Conservation (phyloP, 2,113 vertebrate species). For the Chaetodon trifascialis region DNA sequence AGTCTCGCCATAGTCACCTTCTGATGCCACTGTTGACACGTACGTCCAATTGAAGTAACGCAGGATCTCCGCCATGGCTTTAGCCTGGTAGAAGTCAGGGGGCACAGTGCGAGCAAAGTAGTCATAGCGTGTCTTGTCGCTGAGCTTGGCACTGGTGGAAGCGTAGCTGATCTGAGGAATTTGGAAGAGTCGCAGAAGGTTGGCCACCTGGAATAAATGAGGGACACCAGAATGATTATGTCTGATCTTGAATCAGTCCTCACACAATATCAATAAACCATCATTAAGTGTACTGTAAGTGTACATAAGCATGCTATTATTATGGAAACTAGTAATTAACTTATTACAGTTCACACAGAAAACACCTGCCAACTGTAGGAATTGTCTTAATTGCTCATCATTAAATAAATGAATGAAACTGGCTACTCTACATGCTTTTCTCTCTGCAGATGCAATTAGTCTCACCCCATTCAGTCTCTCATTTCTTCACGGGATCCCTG, state of each 20-base stretch:
- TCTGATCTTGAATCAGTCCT: not conserved
- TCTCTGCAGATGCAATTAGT: conserved; percentile 57
- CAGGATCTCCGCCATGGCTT: conserved; percentile 98
- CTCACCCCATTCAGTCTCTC: conserved; percentile 42
- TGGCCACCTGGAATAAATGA: conserved; percentile 88
- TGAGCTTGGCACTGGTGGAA: conserved; percentile 98
- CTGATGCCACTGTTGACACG: conserved; percentile 95
- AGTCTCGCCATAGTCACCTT: conserved; percentile 97
- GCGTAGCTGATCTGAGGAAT: conserved; percentile 99
- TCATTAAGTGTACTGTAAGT: not conserved
- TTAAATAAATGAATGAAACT: conserved; percentile 41
- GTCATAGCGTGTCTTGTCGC: conserved; percentile 97
- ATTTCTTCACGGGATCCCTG: conserved; percentile 38
- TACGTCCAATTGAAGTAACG: conserved; percentile 99
- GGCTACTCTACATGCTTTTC: conserved; percentile 18
- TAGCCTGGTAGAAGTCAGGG: conserved; percentile 98
- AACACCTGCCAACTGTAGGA: conserved; percentile 36
- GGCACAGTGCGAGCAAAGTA: conserved; percentile 98
- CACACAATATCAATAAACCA: not conserved
- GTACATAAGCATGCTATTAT: not conserved
- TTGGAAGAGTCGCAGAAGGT: conserved; percentile 96
- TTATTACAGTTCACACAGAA: conserved; percentile 24
- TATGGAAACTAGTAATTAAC: conserved; percentile 2
- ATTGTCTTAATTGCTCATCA: conserved; percentile 43
- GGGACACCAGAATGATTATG: not conserved